phyloP scores from a whole-genome alignment of 2,797 vertebrate genomes.

The Chiloscyllium punctatum region DNA sequence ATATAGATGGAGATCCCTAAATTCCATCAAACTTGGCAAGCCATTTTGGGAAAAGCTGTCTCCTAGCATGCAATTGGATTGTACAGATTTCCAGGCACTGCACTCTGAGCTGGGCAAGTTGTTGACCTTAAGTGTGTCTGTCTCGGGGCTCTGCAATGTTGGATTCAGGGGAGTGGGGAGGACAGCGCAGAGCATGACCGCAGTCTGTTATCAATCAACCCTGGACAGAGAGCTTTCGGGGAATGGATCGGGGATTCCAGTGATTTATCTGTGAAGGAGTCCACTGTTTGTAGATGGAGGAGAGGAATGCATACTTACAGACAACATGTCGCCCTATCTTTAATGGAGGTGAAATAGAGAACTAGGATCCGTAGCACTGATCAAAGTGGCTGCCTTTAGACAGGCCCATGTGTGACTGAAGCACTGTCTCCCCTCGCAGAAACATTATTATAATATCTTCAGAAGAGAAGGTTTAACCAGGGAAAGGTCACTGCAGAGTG shows the following conservation, averaged over 20 bases:
- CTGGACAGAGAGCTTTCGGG: no score
- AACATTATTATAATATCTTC: constrained; percentile 9
- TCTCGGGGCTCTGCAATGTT: neutral
- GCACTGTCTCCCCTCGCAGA: constrained; percentile 11
- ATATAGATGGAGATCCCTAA: neutral
- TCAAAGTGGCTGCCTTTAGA: neutral
- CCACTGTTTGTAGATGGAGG: neutral
- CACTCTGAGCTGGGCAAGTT: neutral
- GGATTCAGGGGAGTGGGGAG: neutral
- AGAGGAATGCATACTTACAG: neutral
- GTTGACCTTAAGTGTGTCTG: no score
- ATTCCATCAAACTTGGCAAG: neutral
- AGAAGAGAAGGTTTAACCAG: constrained; percentile 19
- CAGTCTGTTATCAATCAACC: neutral
- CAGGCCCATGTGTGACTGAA: neutral
- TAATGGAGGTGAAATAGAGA: neutral
- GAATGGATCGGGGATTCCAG: neutral
- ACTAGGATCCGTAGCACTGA: neutral
- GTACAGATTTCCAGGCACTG: neutral
- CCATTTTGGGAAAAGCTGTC: neutral
- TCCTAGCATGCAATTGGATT: neutral
- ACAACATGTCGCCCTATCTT: neutral
- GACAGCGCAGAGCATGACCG: neutral
- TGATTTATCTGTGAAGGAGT: neutral
- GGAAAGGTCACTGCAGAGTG: constrained; percentile 21